phyloP scores from a whole-genome alignment of 2,797 vertebrate genomes.

The Streptopelia turtur region DNA sequence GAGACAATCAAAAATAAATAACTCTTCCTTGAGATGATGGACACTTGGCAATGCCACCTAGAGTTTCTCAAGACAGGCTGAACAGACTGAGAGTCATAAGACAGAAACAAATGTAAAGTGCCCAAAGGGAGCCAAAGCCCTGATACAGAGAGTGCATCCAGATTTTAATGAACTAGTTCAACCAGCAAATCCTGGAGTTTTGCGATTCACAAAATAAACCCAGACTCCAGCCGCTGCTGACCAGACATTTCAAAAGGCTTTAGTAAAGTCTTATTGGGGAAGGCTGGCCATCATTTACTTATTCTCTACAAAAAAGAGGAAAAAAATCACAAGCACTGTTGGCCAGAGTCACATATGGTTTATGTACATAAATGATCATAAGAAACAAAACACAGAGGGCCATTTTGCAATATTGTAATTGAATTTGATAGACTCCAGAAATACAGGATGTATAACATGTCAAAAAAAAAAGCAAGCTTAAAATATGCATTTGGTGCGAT shows the following conservation, averaged over 20 bases:
- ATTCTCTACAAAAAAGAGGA: not conserved
- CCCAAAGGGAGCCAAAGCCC: conserved; percentile 24
- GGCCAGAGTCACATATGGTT: not conserved
- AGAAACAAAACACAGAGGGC: not conserved
- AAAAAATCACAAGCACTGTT: not conserved
- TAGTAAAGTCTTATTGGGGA: not conserved
- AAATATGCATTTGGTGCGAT: not conserved
- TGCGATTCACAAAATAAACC: not conserved
- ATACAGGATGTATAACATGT: not conserved
- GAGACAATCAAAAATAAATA: conserved; percentile 11
- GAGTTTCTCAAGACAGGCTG: not conserved
- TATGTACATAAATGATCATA: not conserved
- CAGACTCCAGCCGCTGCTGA: not conserved
- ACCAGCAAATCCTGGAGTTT: not conserved
- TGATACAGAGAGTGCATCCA: not conserved
- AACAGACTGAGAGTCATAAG: not conserved
- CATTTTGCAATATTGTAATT: not conserved
- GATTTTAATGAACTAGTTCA: conserved; percentile 30
- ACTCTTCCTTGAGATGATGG: not conserved
- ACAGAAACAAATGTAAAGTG: not conserved
- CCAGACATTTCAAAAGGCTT: not conserved
- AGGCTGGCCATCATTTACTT: not conserved
- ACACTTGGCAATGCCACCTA: not conserved
- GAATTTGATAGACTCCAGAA: conserved; percentile 6
- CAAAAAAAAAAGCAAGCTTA: not conserved